Conservation (phyloP, 2,888 invertebrate genomes). For the Acrocera orbiculus region DNA sequence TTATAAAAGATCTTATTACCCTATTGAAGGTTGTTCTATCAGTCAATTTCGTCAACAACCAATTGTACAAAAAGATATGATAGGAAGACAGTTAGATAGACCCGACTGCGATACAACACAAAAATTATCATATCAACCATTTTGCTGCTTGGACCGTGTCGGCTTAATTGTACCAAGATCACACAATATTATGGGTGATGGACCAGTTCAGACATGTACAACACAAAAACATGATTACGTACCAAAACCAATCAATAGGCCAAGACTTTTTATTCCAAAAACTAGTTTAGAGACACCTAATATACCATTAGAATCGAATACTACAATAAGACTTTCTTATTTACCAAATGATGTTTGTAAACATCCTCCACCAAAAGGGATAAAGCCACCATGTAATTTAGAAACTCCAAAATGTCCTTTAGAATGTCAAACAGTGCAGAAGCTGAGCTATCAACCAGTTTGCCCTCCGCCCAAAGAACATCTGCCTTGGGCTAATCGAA, state of each 20-base stretch:
- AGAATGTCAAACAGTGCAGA: too few relatives aligned
- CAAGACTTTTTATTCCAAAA: conserved; percentile 16
- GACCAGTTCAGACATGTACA: conserved; percentile 51
- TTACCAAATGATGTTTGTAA: conserved; percentile 24
- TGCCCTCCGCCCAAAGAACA: too few relatives aligned
- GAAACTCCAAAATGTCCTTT: too few relatives aligned
- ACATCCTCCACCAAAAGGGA: conserved; percentile 23
- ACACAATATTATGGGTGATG: conserved; percentile 24
- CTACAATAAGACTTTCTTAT: conserved; percentile 25
- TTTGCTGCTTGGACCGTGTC: conserved; percentile 18
- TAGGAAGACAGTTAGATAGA: conserved; percentile 33
- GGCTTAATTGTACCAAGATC: conserved; percentile 22
- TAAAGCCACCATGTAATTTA: too few relatives aligned
- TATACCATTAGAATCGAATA: conserved; percentile 24
- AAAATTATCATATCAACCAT: conserved; percentile 26
- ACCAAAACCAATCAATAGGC: conserved; percentile 37
- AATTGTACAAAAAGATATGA: conserved; percentile 31
- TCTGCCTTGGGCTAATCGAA: too few relatives aligned
- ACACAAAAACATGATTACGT: conserved; percentile 58
- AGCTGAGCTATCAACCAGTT: too few relatives aligned
- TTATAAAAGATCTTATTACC: conserved; percentile 45
- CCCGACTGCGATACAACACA: conserved; percentile 38
- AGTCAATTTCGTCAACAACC: conserved; percentile 22
- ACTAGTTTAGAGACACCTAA: conserved; percentile 18
- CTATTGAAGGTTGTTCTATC: conserved; percentile 29